Conservation (phyloP, 2,888 invertebrate species). For the Hyalella azteca region DNA sequence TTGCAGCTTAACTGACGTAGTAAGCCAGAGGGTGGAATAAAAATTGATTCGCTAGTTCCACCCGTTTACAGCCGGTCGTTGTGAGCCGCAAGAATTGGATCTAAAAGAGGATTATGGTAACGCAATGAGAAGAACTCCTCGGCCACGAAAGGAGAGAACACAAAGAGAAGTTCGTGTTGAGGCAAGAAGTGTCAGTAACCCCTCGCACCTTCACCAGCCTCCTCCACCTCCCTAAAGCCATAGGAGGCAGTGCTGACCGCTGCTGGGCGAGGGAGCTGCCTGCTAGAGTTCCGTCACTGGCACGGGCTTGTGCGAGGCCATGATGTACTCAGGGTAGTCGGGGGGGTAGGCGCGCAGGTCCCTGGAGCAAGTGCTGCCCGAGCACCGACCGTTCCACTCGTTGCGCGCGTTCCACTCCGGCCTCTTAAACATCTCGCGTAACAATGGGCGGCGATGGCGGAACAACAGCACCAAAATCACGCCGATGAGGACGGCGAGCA, state of each 20-base stretch:
- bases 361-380: slow-evolving; percentile 26
- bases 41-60: too few relatives aligned
- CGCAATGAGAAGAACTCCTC: too few relatives aligned
- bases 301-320: slow-evolving; percentile 55
- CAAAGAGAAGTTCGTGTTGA: not conserved
- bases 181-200: not conserved
- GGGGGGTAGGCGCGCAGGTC: slow-evolving; percentile 45
- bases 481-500: slow-evolving; percentile 43
- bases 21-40: too few relatives aligned
- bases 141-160: slow-evolving; percentile 2
- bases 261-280: slow-evolving; percentile 47
- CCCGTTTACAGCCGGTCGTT: too few relatives aligned
- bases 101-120: too few relatives aligned
- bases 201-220: slow-evolving; percentile 24
- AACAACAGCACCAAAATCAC: slow-evolving; percentile 52
- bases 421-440: slow-evolving; percentile 51
- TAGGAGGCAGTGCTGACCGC: slow-evolving; percentile 38
- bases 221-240: slow-evolving; percentile 31
- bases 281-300: slow-evolving; percentile 58
- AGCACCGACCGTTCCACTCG: slow-evolving; percentile 23
- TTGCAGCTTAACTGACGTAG: too few relatives aligned
- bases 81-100: too few relatives aligned
- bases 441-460: slow-evolving; percentile 51
- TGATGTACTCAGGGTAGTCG: slow-evolving; percentile 49
- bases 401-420: slow-evolving; percentile 45